Percentiles rank a stretch among this genome's conserved stretches.
Conservation (phyloP, 2,888 invertebrate genomes). For the Polietes domitor region DNA sequence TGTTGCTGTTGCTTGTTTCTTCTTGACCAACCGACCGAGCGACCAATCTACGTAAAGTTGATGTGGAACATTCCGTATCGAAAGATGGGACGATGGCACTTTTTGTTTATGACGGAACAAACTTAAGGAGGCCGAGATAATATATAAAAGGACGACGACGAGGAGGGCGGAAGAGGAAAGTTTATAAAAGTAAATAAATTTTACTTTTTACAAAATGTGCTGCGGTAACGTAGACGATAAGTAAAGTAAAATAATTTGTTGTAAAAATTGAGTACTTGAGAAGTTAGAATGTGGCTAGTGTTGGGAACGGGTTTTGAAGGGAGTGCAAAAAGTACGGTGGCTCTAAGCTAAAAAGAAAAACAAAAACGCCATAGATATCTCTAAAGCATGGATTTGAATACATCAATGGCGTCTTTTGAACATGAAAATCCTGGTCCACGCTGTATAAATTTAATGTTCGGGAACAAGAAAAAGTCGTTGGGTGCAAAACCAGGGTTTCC, state of each 20-base stretch:
- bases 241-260: background rate
- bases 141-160: background rate
- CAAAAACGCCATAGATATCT: too few species aligned
- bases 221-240: constrained; percentile 4
- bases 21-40: too few species aligned
- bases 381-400: too few species aligned
- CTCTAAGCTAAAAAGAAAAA: too few species aligned
- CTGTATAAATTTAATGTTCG: too few species aligned
- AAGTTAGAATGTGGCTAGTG: background rate
- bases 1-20: background rate
- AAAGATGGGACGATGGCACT: background rate
- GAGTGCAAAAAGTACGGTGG: too few species aligned
- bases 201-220: constrained; percentile 12
- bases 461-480: too few species aligned
- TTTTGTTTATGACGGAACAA: constrained; percentile 11
- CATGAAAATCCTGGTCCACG: too few species aligned
- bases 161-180: background rate
- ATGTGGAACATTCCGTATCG: constrained; percentile 8
- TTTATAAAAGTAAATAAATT: constrained; percentile 30
- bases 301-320: background rate
- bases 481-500: too few species aligned
- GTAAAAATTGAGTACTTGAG: background rate
- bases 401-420: too few species aligned
- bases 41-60: constrained; percentile 12
- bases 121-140: background rate